A percentile compares a stretch with the other conserved stretches of the same genome.
Evolutionary conservation across 2,888 invertebrate genomes (phyloP).

Genomic region (Mayetiola destructor): DNA sequence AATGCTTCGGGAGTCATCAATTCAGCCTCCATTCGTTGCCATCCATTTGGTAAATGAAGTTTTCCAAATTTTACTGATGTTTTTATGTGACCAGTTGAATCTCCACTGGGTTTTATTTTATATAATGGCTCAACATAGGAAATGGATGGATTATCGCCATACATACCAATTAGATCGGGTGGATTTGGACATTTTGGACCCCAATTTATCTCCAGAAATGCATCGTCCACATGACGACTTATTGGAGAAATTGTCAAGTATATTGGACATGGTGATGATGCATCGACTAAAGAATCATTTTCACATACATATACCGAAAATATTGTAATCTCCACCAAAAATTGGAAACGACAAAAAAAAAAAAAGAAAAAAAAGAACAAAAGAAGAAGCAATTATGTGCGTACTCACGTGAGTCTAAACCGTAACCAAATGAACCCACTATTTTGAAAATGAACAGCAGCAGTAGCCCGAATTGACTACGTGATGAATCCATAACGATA

Average conservation of each 20-base stretch:
- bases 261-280: conserved; percentile 25
- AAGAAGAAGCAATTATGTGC: too few relatives aligned
- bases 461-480: background rate
- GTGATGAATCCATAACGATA: too few relatives aligned
- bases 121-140: conserved; percentile 25
- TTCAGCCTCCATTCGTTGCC: conserved; percentile 37
- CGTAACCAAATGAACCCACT: background rate
- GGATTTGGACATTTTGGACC: conserved; percentile 29
- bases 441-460: background rate
- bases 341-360: background rate
- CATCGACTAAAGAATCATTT: conserved; percentile 7
- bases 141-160: conserved; percentile 30
- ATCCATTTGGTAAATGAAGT: conserved; percentile 43
- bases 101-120: conserved; percentile 23
- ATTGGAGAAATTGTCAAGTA: conserved; percentile 29
- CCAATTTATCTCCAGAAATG: conserved; percentile 30
- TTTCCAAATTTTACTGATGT: conserved; percentile 43
- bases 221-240: conserved; percentile 26
- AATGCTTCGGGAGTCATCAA: conserved; percentile 22
- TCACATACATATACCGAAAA: conserved; percentile 12
- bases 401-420: background rate
- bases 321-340: background rate
- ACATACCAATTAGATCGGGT: conserved; percentile 32
- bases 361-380: background rate
- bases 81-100: conserved; percentile 13